These are phyloP conservation scores for Sceloporus undulatus DNA, from an alignment of 2,113 vertebrate genomes.

Conservation along the genomic window DNA sequence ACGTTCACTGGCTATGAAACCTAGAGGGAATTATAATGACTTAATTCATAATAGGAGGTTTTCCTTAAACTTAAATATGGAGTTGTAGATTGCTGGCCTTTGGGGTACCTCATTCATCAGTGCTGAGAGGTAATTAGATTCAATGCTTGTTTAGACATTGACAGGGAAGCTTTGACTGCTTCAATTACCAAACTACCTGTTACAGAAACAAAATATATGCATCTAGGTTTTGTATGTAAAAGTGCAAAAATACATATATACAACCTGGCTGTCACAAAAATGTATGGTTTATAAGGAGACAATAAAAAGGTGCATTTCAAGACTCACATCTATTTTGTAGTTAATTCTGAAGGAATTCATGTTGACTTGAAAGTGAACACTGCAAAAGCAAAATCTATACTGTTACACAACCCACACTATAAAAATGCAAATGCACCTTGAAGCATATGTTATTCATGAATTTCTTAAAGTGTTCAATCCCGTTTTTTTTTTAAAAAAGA, in stretches of 20 bases:
- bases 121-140: neutral
- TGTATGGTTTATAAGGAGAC: conserved; percentile 62
- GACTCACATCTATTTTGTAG: conserved; percentile 64
- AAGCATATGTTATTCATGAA: conserved; percentile 80
- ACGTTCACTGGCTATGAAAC: neutral
- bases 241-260: conserved; percentile 31
- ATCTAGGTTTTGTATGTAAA: neutral
- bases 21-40: neutral
- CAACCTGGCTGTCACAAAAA: conserved; percentile 32
- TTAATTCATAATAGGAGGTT: neutral
- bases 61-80: neutral
- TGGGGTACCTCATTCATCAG: neutral
- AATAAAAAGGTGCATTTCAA: conserved; percentile 68
- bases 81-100: neutral
- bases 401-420: conserved; percentile 70
- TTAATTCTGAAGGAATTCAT: conserved; percentile 67
- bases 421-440: conserved; percentile 79
- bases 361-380: conserved; percentile 71
- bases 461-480: conserved; percentile 74
- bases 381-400: conserved; percentile 75
- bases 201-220: neutral
- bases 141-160: neutral
- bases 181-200: neutral
- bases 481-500: conserved; percentile 44
- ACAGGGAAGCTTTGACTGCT: neutral